A percentile compares a stretch with the other conserved stretches of the same genome.
Evolutionary conservation across 2,888 invertebrate species (phyloP).

Genomic region (Philereme transversata): DNA sequence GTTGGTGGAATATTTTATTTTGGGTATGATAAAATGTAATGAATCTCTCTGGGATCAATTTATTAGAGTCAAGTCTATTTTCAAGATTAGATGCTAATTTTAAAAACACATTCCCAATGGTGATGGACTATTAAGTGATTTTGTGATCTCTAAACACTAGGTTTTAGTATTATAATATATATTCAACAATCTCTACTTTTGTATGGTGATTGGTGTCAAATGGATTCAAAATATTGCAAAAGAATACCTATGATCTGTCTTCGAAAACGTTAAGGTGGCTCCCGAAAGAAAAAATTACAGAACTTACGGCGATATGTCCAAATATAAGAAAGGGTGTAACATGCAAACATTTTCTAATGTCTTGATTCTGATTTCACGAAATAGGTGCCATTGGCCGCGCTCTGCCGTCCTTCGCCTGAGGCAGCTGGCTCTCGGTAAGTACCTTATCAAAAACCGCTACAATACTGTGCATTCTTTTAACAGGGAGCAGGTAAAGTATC

Average conservation of each 20-base stretch:
- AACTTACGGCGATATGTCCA: conserved; percentile 5
- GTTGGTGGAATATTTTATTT: conserved; percentile 51
- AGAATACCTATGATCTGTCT: no score
- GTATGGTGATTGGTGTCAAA: no score
- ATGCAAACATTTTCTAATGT: conserved; percentile 60
- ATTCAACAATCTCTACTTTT: no score
- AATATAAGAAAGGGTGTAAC: conserved; percentile 23
- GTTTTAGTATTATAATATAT: no score
- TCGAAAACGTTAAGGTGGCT: background rate
- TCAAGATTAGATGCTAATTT: no score
- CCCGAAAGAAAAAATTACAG: conserved; percentile 2
- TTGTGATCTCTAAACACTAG: background rate
- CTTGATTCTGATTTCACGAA: conserved; percentile 78
- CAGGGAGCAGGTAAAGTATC: conserved; percentile 43
- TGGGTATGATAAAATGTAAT: background rate
- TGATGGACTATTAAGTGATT: background rate
- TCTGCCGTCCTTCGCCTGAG: conserved; percentile 49
- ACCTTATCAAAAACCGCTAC: conserved; percentile 36
- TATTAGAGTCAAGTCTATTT: no score
- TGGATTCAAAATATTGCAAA: no score
- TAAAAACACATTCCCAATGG: no score
- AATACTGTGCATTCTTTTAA: conserved; percentile 32
- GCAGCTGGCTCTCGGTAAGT: conserved; percentile 63
- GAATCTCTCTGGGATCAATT: background rate
- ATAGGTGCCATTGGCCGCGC: conserved; percentile 66